Base-by-base conservation (phyloP, 1,140 invertebrate species). In the Ctenoplectra terminalis region DNA sequence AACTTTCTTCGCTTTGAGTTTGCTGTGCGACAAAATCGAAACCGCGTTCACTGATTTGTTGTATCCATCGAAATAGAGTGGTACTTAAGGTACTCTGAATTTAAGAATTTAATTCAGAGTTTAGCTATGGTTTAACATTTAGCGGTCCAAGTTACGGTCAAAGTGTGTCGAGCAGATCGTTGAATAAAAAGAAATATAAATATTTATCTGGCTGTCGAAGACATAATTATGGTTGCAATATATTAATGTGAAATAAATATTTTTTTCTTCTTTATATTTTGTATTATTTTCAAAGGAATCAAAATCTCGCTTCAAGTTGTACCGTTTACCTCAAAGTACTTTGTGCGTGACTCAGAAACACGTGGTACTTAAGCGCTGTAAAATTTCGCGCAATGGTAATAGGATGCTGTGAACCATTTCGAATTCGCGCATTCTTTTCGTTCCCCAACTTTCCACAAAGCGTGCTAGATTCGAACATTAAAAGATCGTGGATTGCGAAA, bases 401-500 rank as follows among this genome's bases (percentile, higher is more conserved):
- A 48, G 11, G 40, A 56, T 20, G 23, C 52, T 23, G 26, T n/a
- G 40, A 58, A 48, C 8, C 29, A 46, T 70, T 60, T 58, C 64
- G 7, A 34, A 69, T 69, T 46, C 29, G 20, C 20, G 20, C 20
- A 6, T 46, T 71, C 54, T 70, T 67, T 56, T 31, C 74, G 26
- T 20, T 15, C 31, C 6, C 20, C 17, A 56, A 63, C 66, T 80
- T 69, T 79, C 66, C 17, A 34, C 54, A 63, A 48, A 26, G 31
- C 64, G 46, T 40, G 50, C 26, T 54, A 64, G 61, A 48, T 82
- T 67, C 56, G 61, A 52, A 43, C 83, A 70, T 75, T 71, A 85
- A 85, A 81, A 82, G 74, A 85, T 82, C 50, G 72, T 46, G 34
- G 29, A 43, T 85, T 82, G 84, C 60, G 67, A 85, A 73, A 85